Base-by-base conservation (phyloP, 2,888 invertebrate genomes). In the Caenorhabditis japonica region DNA sequence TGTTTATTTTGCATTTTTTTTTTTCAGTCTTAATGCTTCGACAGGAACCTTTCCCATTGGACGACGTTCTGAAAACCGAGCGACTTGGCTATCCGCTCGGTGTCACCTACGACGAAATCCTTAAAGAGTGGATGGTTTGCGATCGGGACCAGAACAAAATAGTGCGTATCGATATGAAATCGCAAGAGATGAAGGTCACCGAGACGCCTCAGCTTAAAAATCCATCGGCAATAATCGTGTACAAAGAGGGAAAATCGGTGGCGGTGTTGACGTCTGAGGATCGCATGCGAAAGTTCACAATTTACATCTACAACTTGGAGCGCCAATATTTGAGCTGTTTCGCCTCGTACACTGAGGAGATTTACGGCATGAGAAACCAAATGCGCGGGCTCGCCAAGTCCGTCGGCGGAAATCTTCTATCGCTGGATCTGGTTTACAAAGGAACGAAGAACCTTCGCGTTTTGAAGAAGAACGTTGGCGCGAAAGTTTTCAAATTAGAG, bases 311-410 rank as follows among this genome's bases (percentile, higher is more conserved):
- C 52, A 27, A 59, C 13, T 33, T 53, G 5, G 33, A 21, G 2
- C 30, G 15, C 2, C 44, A 33, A 0, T 53, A 15, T 12, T 15
- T 53, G 0, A 23, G 44, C 12, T 0, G 17, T 0, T 59, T 53
- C 15, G 68, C 59, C 3, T 21, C 46, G 2, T 46, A 59, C 15
- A 10, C 10, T 0, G 33, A 56, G 0, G 30, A 21, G 2, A 53
- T 44, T 1, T 68, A 59, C 21, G 30, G 46, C 12, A 59, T 68
- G 15, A 52, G 44, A 4, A 3, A 8, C 10, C 36, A 59, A n/a
- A 7, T 68, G 36, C 17, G 66, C 15, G 68, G 68, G 33, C 34
- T 68, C 8, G 68, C 59, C 2, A 68, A 59, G 27, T 68, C 68
- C 4, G 10, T 38, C 13, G 51, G 7, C 10, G 19, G 39, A 4